Evolutionary conservation across 2,888 invertebrate genomes (phyloP).

Genomic region (Petrolisthes manimaculis): DNA sequence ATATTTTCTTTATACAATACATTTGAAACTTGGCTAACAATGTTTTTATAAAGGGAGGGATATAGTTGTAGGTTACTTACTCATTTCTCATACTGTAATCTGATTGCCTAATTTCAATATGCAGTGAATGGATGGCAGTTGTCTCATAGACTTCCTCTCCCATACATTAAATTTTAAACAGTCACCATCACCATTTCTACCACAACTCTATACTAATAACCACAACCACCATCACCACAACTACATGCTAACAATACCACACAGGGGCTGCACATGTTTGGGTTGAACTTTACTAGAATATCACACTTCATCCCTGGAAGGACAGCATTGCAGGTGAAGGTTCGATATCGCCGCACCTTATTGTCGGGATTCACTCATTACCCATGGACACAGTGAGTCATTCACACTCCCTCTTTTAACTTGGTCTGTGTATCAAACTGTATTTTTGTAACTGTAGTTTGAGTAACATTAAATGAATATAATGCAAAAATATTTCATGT

Average conservation of each 20-base stretch:
- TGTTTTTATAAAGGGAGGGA: too few relatives aligned
- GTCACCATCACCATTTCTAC: not conserved
- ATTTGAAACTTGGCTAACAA: too few relatives aligned
- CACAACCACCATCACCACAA: not conserved
- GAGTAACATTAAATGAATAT: too few relatives aligned
- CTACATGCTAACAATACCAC: not conserved
- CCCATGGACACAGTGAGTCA: conserved; percentile 56
- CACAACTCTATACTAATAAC: not conserved
- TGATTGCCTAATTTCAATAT: too few relatives aligned
- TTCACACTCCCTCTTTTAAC: not conserved
- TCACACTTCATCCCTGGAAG: conserved; percentile 62
- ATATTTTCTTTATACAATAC: too few relatives aligned
- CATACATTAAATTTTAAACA: not conserved
- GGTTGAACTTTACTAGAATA: conserved; percentile 57
- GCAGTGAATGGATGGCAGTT: too few relatives aligned
- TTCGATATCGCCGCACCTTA: conserved; percentile 51
- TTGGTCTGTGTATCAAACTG: too few relatives aligned
- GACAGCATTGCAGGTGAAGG: conserved; percentile 37
- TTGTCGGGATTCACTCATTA: conserved; percentile 24
- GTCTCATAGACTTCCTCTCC: too few relatives aligned
- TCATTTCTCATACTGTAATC: too few relatives aligned
- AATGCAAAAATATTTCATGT: too few relatives aligned
- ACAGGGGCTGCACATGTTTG: conserved; percentile 61
- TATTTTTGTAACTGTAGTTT: too few relatives aligned
- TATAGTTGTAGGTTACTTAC: too few relatives aligned